Evolutionary conservation across 2,888 invertebrate species (phyloP).

Genomic region (Limnephilus marmoratus): DNA sequence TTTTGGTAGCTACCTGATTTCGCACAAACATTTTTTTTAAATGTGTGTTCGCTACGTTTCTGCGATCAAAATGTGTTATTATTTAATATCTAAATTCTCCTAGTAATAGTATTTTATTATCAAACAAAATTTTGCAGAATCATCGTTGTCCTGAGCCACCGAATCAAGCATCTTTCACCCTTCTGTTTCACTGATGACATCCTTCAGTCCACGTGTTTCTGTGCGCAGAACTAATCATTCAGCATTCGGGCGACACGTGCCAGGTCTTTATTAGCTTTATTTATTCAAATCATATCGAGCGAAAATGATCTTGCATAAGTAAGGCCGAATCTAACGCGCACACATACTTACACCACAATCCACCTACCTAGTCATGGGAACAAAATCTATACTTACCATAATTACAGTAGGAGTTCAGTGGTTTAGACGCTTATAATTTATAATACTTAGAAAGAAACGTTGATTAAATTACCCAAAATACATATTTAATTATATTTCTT

Average conservation of each 20-base stretch:
- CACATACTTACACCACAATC: neutral
- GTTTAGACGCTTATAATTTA: no score
- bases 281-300: constrained; percentile 46
- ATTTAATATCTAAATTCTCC: neutral
- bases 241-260: constrained; percentile 61
- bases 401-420: neutral
- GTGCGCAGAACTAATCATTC: constrained; percentile 64
- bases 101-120: neutral
- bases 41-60: neutral
- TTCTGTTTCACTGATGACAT: constrained; percentile 52
- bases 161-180: constrained; percentile 35
- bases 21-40: neutral
- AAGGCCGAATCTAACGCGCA: neutral
- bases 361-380: neutral
- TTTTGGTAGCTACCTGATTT: neutral
- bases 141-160: neutral
- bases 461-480: no score
- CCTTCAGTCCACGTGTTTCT: constrained; percentile 64
- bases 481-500: no score
- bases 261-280: constrained; percentile 63
- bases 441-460: no score
- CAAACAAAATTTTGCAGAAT: neutral
- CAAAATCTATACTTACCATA: neutral
- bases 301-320: constrained; percentile 4
- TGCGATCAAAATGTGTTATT: neutral